These are phyloP conservation scores for Zygaena filipendulae DNA, from an alignment of 2,888 invertebrate species.

Conservation along the genomic window DNA sequence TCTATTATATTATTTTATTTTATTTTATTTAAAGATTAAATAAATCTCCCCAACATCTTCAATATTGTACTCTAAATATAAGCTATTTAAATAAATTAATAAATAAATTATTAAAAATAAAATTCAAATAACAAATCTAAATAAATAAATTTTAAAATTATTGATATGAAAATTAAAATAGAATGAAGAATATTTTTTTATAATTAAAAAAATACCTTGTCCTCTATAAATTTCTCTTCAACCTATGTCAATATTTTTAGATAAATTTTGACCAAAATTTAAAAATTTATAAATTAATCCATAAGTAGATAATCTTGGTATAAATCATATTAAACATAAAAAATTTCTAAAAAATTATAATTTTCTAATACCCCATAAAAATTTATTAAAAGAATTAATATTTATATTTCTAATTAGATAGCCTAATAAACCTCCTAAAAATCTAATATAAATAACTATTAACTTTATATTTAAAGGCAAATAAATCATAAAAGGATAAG, in stretches of 20 bases:
- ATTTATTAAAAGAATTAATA: constrained; percentile 47
- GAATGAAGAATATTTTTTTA: constrained; percentile 44
- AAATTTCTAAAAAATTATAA: constrained; percentile 34
- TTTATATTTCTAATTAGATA: too few relatives aligned
- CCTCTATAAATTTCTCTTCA: constrained; percentile 57
- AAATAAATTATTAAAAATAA: too few relatives aligned
- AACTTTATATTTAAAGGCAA: constrained; percentile 60
- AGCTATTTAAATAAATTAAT: constrained; percentile 36
- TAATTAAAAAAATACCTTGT: constrained; percentile 38
- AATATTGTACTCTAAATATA: constrained; percentile 44
- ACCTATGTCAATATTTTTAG: constrained; percentile 55
- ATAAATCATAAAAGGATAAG: constrained; percentile 60
- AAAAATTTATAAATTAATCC: constrained; percentile 53
- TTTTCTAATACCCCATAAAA: constrained; percentile 36
- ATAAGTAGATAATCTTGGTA: constrained; percentile 55
- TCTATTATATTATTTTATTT: neutral
- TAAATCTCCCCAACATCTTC: constrained; percentile 46
- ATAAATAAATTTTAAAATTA: constrained; percentile 42
- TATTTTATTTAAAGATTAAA: constrained; percentile 14
- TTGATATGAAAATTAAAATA: constrained; percentile 49
- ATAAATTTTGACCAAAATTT: constrained; percentile 38
- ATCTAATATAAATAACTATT: constrained; percentile 59
- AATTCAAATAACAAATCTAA: constrained; percentile 32
- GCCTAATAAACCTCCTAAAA: constrained; percentile 44
- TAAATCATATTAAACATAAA: constrained; percentile 63